A percentile compares a stretch with the other conserved stretches of the same genome.
Conservation (phyloP, 2,113 vertebrate species). For the Ardeotis arabs region DNA sequence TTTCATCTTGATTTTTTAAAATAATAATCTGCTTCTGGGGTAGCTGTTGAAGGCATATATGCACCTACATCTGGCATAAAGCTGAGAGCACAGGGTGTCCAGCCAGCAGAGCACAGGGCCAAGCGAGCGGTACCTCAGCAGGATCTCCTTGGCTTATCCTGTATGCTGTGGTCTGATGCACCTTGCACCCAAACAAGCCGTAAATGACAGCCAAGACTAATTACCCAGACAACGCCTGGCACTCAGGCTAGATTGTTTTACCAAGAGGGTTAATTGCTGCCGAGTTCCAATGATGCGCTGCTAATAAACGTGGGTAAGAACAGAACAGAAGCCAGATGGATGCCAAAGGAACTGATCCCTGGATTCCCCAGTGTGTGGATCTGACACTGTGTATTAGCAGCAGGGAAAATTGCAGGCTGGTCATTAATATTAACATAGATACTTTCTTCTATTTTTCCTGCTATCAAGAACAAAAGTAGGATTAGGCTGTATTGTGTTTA, state of each 20-base stretch:
- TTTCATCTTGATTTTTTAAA: background rate
- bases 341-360: slow-evolving; percentile 42
- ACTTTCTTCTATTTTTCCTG: slow-evolving; percentile 41
- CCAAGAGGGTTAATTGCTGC: slow-evolving; percentile 5
- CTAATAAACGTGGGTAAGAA: slow-evolving; percentile 55
- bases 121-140: background rate
- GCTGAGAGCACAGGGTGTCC: background rate
- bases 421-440: slow-evolving; percentile 60
- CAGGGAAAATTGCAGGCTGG: background rate
- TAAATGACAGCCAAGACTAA: background rate
- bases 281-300: background rate
- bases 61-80: background rate
- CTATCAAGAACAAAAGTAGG: slow-evolving; percentile 42
- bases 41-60: background rate
- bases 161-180: background rate
- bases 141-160: background rate
- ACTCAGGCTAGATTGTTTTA: background rate
- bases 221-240: slow-evolving; percentile 7
- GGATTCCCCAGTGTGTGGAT: slow-evolving; percentile 8
- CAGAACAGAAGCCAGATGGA: background rate
- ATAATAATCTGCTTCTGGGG: background rate
- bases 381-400: slow-evolving; percentile 52
- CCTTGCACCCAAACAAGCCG: background rate
- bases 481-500: slow-evolving; percentile 45
- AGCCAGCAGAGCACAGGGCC: background rate